Conservation (phyloP, 2,113 vertebrate species). For the Pterocles gutturalis region DNA sequence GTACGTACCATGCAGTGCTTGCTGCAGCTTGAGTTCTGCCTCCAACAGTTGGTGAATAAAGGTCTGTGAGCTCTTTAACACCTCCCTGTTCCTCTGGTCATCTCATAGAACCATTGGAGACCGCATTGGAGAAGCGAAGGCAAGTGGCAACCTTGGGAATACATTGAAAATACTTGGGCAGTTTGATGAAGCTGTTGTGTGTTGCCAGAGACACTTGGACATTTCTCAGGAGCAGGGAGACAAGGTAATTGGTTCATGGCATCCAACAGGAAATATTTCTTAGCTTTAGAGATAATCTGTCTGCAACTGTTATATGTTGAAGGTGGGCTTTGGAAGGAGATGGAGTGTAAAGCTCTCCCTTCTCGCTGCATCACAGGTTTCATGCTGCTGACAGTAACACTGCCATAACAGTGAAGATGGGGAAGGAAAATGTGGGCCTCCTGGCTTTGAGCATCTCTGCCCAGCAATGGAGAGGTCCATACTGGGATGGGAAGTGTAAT, state of each 20-base stretch:
- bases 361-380: background rate
- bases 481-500: background rate
- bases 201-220: slow-evolving; percentile 96
- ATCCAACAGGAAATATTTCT: background rate
- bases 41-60: background rate
- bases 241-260: slow-evolving; percentile 80
- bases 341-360: background rate
- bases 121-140: slow-evolving; percentile 94
- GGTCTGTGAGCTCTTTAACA: background rate
- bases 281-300: background rate
- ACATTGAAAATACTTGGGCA: slow-evolving; percentile 93
- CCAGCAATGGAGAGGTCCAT: background rate
- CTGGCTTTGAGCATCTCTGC: background rate
- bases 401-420: background rate
- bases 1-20: rapidly evolving
- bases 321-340: background rate
- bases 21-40: background rate
- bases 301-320: background rate
- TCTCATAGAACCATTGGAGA: slow-evolving; percentile 91
- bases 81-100: background rate
- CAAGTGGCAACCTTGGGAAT: slow-evolving; percentile 96
- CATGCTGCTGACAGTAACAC: background rate
- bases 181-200: slow-evolving; percentile 92
- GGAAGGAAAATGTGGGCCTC: background rate
- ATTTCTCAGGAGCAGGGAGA: slow-evolving; percentile 95